A percentile compares a stretch with the other conserved stretches of the same genome.
Conservation (phyloP, 2,888 invertebrate species). For the Eucera pruinosa region DNA sequence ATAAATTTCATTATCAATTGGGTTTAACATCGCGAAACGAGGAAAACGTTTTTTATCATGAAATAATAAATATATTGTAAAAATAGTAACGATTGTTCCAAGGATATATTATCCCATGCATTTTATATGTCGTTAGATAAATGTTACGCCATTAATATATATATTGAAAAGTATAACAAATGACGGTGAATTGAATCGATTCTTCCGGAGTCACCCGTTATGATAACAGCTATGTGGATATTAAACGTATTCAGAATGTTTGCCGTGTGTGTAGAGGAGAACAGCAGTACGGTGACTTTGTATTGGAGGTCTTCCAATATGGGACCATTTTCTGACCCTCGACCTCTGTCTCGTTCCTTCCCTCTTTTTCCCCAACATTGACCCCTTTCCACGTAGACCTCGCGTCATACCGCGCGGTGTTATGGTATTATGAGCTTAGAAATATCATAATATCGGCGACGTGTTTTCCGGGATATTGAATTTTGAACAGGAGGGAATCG, state of each 20-base stretch:
- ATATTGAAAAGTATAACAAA: too few relatives aligned
- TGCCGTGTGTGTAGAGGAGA: constrained; percentile 50
- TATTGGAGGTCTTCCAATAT: constrained; percentile 74
- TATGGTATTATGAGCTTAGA: constrained; percentile 76
- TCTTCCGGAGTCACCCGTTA: constrained; percentile 48
- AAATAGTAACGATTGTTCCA: too few relatives aligned
- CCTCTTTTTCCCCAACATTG: constrained; percentile 4
- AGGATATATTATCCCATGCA: too few relatives aligned
- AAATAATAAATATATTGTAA: too few relatives aligned
- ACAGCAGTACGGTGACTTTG: constrained; percentile 59
- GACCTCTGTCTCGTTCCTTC: constrained; percentile 18
- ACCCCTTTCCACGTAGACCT: constrained; percentile 27
- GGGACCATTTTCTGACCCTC: constrained; percentile 56
- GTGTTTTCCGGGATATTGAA: constrained; percentile 79
- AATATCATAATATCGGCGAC: constrained; percentile 77
- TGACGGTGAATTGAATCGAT: constrained; percentile 17
- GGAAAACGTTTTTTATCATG: too few relatives aligned
- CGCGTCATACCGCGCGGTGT: constrained; percentile 53
- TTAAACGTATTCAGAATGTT: constrained; percentile 75
- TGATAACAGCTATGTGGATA: constrained; percentile 69
- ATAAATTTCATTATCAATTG: too few relatives aligned
- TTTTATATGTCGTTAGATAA: too few relatives aligned
- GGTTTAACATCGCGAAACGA: too few relatives aligned
- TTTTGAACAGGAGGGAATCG: constrained; percentile 64
- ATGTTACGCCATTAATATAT: too few relatives aligned